Percentiles rank a stretch among this genome's conserved stretches.
Conservation (phyloP, 2,113 vertebrate genomes). For the Catharus fuscescens region DNA sequence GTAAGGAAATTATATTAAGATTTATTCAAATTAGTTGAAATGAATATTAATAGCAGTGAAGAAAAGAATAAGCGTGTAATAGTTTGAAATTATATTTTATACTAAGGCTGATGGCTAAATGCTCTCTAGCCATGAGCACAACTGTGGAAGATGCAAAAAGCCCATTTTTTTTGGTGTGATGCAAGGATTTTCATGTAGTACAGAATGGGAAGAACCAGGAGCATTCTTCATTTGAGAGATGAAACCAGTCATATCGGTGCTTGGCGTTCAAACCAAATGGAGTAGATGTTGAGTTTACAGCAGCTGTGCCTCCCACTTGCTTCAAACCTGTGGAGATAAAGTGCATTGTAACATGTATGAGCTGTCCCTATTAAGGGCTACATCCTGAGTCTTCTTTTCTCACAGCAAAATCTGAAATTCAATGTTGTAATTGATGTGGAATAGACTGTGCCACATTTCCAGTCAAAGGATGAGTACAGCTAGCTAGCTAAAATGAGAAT, state of each 20-base stretch:
- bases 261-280: neutral
- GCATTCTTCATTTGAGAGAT: neutral
- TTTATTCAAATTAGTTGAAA: conserved; percentile 44
- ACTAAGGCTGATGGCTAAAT: neutral
- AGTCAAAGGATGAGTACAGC: neutral
- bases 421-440: neutral
- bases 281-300: neutral
- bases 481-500: neutral
- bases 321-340: neutral
- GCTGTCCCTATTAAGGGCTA: neutral
- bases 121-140: neutral
- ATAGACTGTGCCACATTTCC: neutral
- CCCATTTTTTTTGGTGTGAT: neutral
- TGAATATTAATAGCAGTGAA: conserved; percentile 7
- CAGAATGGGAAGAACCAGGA: neutral
- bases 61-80: neutral
- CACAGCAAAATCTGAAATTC: neutral
- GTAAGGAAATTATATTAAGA: conserved; percentile 30
- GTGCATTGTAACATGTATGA: neutral
- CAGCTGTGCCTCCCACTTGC: neutral
- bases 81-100: neutral
- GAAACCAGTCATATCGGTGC: neutral
- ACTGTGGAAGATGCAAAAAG: neutral
- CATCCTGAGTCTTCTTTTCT: neutral
- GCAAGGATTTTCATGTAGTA: neutral